phyloP scores from a whole-genome alignment of 2,888 invertebrate genomes.

The Helicoverpa assulta region DNA sequence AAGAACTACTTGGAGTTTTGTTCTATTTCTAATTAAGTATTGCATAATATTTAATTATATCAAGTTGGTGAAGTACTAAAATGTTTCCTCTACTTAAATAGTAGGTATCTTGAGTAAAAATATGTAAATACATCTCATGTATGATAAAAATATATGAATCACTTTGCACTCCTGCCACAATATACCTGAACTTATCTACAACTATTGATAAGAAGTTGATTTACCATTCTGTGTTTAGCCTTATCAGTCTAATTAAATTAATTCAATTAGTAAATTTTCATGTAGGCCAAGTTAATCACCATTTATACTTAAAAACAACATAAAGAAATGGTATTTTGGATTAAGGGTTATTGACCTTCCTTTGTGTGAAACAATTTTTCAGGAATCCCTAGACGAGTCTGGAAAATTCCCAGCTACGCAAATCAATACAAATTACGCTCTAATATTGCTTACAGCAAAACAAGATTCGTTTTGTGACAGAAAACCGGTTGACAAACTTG shows the following conservation, averaged over 20 bases:
- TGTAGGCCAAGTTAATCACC: neutral
- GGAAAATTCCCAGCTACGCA: slow-evolving; percentile 60
- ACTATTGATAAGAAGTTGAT: slow-evolving; percentile 29
- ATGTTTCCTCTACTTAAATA: neutral
- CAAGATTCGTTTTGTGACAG: slow-evolving; percentile 5
- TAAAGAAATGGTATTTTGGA: neutral
- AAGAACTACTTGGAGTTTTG: neutral
- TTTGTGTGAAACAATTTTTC: slow-evolving; percentile 37
- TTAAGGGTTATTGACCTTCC: slow-evolving; percentile 13
- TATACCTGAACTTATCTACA: neutral
- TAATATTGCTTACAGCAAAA: slow-evolving; percentile 10
- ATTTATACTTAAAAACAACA: neutral
- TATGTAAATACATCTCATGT: neutral
- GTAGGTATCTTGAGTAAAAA: neutral
- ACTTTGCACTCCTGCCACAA: neutral
- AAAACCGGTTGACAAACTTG: slow-evolving; percentile 61
- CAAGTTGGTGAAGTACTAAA: too few species aligned
- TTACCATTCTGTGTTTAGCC: slow-evolving; percentile 7
- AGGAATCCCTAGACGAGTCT: slow-evolving; percentile 44
- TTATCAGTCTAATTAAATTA: slow-evolving; percentile 14
- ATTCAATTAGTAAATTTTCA: slow-evolving; percentile 32
- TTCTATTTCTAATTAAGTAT: neutral
- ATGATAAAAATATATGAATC: slow-evolving; percentile 1
- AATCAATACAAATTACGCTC: slow-evolving; percentile 52
- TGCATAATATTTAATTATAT: neutral